Percentiles rank a stretch among this genome's conserved stretches.
Conservation (phyloP, 1,140 invertebrate genomes). For the Glossosoma conforme region DNA sequence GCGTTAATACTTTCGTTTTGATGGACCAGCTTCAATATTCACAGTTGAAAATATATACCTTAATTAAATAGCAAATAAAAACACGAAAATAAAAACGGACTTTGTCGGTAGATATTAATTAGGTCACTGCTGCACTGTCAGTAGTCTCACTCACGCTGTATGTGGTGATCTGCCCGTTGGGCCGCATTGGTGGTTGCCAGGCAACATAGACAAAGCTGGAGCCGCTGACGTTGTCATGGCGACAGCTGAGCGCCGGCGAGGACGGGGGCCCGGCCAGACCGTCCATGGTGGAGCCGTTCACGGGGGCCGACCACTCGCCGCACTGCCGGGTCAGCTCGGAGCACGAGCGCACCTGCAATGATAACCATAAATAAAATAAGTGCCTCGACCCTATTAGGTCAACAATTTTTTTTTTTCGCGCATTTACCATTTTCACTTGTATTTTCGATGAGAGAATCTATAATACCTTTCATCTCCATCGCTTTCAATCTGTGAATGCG, state of each 20-base stretch:
- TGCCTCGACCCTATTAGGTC: no score
- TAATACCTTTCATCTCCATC: no score
- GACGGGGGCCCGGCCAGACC: slow-evolving; percentile 60
- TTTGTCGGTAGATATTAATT: background rate
- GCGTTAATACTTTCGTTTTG: no score
- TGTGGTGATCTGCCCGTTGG: slow-evolving; percentile 70
- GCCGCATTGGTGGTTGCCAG: slow-evolving; percentile 64
- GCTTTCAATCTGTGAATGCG: no score
- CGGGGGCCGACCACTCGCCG: slow-evolving; percentile 66
- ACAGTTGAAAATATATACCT: no score
- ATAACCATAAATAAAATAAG: no score
- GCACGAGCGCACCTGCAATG: slow-evolving; percentile 60
- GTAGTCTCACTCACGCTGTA: slow-evolving; percentile 54
- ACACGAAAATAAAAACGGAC: background rate
- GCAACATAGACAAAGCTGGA: slow-evolving; percentile 60
- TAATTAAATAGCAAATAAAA: no score
- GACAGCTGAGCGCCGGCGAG: slow-evolving; percentile 57
- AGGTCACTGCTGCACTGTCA: background rate
- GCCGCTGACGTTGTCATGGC: slow-evolving; percentile 58
- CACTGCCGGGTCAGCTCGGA: slow-evolving; percentile 70
- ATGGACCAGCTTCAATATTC: no score
- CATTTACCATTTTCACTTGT: no score
- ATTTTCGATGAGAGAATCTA: no score
- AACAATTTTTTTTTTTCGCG: no score
- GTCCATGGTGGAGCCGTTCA: slow-evolving; percentile 75